These are phyloP conservation scores for Oreochromis mossambicus DNA, from an alignment of 2,797 vertebrate genomes.

Conservation along the genomic window DNA sequence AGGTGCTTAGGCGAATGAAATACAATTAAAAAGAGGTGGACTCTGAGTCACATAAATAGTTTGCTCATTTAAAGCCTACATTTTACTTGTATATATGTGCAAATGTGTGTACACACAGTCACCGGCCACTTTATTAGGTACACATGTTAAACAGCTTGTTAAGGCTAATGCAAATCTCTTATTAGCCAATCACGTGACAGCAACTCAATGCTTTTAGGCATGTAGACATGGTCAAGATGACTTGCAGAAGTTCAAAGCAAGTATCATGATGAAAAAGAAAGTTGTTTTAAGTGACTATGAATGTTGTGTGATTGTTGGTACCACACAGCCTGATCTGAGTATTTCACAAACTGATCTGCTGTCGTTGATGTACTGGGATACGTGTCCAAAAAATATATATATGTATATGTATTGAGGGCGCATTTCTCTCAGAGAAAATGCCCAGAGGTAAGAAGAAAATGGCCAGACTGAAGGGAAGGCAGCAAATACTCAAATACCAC, in stretches of 20 bases:
- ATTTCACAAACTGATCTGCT: background rate
- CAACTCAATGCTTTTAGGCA: background rate
- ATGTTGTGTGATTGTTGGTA: background rate
- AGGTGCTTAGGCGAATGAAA: background rate
- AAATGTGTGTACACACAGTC: background rate
- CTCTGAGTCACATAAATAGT: background rate
- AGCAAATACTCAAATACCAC: background rate
- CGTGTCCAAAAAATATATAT: background rate
- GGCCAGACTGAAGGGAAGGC: background rate
- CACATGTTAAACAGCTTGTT: background rate
- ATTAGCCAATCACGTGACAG: fast-evolving
- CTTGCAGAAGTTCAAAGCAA: background rate
- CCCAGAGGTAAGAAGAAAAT: background rate
- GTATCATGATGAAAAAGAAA: background rate
- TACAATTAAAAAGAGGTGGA: background rate
- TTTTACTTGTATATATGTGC: background rate
- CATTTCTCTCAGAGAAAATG: background rate
- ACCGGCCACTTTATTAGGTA: background rate
- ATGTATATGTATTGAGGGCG: background rate
- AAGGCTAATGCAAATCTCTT: background rate
- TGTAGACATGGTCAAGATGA: background rate
- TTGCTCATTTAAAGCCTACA: background rate
- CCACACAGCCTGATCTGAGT: background rate
- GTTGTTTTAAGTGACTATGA: background rate
- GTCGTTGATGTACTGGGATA: background rate